phyloP scores from a whole-genome alignment of 2,888 invertebrate genomes.

The Nezara viridula region DNA sequence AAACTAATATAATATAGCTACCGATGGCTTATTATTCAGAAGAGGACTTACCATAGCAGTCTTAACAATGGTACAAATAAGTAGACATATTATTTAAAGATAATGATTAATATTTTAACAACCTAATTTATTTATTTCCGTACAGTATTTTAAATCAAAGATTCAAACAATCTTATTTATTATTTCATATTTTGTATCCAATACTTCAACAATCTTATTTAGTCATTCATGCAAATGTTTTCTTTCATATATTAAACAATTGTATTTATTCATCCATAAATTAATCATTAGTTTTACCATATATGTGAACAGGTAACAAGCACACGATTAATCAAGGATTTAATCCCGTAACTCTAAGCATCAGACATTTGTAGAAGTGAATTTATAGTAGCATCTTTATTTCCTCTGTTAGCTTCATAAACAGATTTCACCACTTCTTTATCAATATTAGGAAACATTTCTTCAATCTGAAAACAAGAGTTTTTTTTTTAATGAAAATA shows the following conservation, averaged over 20 bases:
- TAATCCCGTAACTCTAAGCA: slow-evolving; percentile 27
- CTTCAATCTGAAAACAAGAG: slow-evolving; percentile 79
- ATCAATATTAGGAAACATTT: slow-evolving; percentile 97
- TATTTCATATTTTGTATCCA: not conserved
- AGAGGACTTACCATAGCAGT: not conserved
- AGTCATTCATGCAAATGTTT: not conserved
- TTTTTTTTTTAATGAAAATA: not conserved
- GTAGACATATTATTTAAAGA: not conserved
- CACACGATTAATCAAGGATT: slow-evolving; percentile 6
- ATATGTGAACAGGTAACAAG: not conserved
- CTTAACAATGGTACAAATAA: not conserved
- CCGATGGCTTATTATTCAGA: not conserved
- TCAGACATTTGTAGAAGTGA: slow-evolving; percentile 90
- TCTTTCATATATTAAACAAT: not conserved
- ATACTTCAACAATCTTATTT: not conserved
- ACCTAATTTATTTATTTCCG: no score
- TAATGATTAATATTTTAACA: not conserved
- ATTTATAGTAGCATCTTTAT: slow-evolving; percentile 92
- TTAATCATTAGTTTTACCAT: not conserved
- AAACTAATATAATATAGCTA: not conserved
- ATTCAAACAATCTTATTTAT: not conserved
- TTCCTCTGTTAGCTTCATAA: slow-evolving; percentile 88
- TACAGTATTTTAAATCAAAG: not conserved
- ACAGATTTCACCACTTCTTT: slow-evolving; percentile 93
- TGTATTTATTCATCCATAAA: not conserved